phyloP scores from a whole-genome alignment of 2,113 vertebrate genomes.

The Microtus richardsoni region DNA sequence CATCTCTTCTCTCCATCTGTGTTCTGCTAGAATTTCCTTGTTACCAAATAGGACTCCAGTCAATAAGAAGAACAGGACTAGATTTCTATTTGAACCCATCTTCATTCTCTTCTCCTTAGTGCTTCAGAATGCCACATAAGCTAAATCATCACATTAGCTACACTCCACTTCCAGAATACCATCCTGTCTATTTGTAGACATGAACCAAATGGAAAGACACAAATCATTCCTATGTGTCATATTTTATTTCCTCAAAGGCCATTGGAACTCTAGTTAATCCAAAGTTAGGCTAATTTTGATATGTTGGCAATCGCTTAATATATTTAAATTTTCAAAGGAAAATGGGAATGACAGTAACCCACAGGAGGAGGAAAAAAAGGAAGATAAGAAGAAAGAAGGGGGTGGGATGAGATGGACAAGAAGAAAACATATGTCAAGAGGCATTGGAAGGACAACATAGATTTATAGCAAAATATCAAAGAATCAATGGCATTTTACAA shows the following conservation, averaged over 20 bases:
- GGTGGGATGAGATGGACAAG: neutral
- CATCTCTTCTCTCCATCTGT: neutral
- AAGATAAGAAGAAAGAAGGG: neutral
- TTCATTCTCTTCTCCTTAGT: neutral
- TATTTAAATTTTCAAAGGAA: neutral
- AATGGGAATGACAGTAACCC: neutral
- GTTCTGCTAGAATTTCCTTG: neutral
- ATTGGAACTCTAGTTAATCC: neutral
- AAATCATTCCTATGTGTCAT: neutral
- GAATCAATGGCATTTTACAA: neutral
- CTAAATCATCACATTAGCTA: neutral
- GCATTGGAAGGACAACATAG: neutral
- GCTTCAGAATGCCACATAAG: neutral
- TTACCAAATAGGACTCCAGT: neutral
- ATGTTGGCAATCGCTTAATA: neutral
- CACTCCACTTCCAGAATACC: neutral
- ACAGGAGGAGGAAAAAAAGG: neutral
- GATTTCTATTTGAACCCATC: neutral
- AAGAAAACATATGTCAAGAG: neutral
- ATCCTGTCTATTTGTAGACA: neutral
- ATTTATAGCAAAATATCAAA: neutral
- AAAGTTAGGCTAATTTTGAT: neutral
- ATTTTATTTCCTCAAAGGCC: conserved; percentile 8
- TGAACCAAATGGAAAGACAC: neutral
- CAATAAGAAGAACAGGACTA: neutral